Base-by-base conservation (phyloP, 2,113 vertebrate species). In the Malurus alboscapulatus region DNA sequence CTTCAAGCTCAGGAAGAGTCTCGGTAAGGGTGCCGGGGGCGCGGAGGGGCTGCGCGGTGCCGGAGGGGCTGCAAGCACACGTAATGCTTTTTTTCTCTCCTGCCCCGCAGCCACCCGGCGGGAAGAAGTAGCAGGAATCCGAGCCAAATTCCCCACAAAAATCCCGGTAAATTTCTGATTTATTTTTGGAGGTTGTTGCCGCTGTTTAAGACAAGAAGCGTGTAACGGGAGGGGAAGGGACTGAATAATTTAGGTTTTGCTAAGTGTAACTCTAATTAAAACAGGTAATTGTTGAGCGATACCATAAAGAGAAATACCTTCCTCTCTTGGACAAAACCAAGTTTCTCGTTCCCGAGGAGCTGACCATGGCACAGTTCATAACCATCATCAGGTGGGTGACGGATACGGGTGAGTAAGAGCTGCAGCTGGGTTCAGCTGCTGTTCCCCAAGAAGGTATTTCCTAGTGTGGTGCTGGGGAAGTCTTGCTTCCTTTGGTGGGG, bases 271-370 rank as follows among this genome's bases (percentile, higher is more conserved):
- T 91, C 20, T 77, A 15, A 90, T 88, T 76, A 26, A 42, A 81
- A 32, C 93, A 99, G 98, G 98, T 99, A 6, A 98, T 99, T 38
- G 98, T 99, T 48, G 98, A 99, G 61, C 91, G 98, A 6, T 99
- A 98, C 69, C 97, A 97, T 17, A 96, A 96, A 50, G 98, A 99
- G 90, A 98, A 97, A 66, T 98, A 96, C 45, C 98, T 99, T 17
- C 98, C 98, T 4, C 97, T 96, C 6, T 88, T 99, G 97, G 98
- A 99, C 74, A 99, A 99, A 75, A 99, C 98, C 5, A 99, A 99
- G 95, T 99, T 99, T 94, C 98, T 99, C 38, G 98, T 99, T 38
- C 99, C 98, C 0, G 98, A 98, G 55, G 99, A 99, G 58, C 97
- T 99, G 95, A 98, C 98, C 62, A 98, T 99, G 98, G 98, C 97